These are phyloP conservation scores for Anodontia alba DNA, from an alignment of 2,888 invertebrate genomes.

Conservation along the genomic window DNA sequence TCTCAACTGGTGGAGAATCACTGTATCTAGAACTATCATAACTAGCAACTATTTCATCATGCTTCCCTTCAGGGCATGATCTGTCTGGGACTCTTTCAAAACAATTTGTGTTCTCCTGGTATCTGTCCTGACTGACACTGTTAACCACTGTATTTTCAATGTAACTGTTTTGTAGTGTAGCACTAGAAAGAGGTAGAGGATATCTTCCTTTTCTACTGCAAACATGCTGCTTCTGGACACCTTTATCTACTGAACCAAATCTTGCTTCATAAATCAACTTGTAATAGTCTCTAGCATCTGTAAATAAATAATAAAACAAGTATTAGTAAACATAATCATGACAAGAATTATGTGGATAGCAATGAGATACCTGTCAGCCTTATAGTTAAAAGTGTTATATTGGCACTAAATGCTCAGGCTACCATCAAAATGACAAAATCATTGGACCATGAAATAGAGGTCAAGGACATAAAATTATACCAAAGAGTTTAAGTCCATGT, in stretches of 20 bases:
- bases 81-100: not conserved
- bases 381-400: too few relatives aligned
- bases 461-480: too few relatives aligned
- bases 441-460: too few relatives aligned
- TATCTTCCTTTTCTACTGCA: not conserved
- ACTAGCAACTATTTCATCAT: not conserved
- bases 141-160: too few relatives aligned
- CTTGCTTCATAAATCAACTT: slow-evolving; percentile 47
- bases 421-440: too few relatives aligned
- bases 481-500: too few relatives aligned
- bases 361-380: too few relatives aligned
- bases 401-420: too few relatives aligned
- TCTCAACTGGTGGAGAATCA: slow-evolving; percentile 58
- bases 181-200: not conserved
- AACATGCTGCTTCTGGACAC: not conserved
- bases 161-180: not conserved
- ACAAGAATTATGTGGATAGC: too few relatives aligned
- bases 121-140: too few relatives aligned
- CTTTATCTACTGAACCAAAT: slow-evolving; percentile 31
- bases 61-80: not conserved
- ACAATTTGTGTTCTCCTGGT: not conserved
- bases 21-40: slow-evolving; percentile 29
- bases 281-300: slow-evolving; percentile 45
- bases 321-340: too few relatives aligned
- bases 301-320: slow-evolving; percentile 3